Conservation (phyloP, 2,888 invertebrate genomes). For the Philaethria dido region DNA sequence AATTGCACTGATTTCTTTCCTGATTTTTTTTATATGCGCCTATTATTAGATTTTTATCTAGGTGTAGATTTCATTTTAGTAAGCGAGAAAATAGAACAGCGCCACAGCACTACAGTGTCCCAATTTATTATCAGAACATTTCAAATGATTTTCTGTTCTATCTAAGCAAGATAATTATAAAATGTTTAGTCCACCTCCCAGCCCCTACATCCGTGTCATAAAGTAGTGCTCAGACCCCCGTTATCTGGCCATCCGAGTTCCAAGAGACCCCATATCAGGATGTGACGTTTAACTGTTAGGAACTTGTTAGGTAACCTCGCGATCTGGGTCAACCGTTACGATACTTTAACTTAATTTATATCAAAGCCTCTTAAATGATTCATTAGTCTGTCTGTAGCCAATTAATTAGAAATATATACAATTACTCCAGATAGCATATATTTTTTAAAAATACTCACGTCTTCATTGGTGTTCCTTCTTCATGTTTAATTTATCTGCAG, state of each 20-base stretch:
- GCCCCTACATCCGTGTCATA: conserved; percentile 50
- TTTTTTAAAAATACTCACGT: background rate
- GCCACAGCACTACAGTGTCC: no score
- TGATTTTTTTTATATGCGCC: background rate
- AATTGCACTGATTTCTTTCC: no score
- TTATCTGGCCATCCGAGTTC: conserved; percentile 74
- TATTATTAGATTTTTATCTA: background rate
- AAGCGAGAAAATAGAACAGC: background rate
- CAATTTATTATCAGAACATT: background rate
- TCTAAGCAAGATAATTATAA: background rate
- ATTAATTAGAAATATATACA: conserved; percentile 1
- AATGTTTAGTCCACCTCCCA: conserved; percentile 30
- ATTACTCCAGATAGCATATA: background rate
- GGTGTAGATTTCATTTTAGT: background rate
- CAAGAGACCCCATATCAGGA: conserved; percentile 74
- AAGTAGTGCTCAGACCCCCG: conserved; percentile 63
- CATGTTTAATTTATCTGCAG: background rate
- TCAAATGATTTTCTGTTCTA: background rate
- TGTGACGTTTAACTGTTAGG: conserved; percentile 64
- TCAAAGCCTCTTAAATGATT: conserved; percentile 46
- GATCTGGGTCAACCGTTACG: conserved; percentile 76
- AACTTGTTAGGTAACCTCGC: conserved; percentile 59
- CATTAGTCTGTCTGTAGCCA: conserved; percentile 21
- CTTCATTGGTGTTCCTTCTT: background rate
- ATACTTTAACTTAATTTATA: conserved; percentile 57